These are phyloP conservation scores for Pipistrellus kuhlii DNA, from an alignment of 2,797 vertebrate genomes.

Conservation along the genomic window DNA sequence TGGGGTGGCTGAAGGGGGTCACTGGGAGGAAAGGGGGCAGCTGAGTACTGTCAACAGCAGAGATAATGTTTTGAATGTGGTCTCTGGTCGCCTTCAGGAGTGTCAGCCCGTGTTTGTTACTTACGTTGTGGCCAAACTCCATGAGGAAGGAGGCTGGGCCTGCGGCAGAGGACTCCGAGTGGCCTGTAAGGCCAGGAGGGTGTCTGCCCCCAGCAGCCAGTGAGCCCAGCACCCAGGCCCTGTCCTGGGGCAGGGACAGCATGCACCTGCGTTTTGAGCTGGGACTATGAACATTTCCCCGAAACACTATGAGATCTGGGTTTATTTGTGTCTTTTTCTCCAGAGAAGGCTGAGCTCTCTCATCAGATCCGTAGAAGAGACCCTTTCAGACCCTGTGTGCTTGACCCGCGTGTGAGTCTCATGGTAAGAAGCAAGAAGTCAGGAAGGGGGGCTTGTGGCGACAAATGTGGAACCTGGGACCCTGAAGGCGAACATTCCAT, in stretches of 20 bases:
- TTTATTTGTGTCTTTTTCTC: background rate
- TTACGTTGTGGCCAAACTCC: too few species aligned
- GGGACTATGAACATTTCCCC: background rate
- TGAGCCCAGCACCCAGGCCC: background rate
- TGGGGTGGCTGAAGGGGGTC: too few species aligned
- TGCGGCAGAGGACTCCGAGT: accelerated
- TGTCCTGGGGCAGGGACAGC: background rate
- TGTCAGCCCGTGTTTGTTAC: too few species aligned
- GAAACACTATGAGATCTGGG: background rate
- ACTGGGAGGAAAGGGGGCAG: too few species aligned
- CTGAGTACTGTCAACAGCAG: too few species aligned
- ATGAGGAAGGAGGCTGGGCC: background rate
- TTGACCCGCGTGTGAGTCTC: background rate
- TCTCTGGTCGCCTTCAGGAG: background rate
- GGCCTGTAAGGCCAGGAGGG: background rate
- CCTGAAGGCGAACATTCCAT: background rate
- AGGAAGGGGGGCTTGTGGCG: accelerated
- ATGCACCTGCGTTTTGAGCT: accelerated
- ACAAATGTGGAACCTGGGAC: background rate
- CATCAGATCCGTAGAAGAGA: background rate
- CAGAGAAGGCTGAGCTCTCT: background rate
- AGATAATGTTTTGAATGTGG: background rate
- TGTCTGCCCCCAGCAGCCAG: background rate
- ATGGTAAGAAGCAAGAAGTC: background rate
- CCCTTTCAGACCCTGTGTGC: background rate